phyloP scores from a whole-genome alignment of 2,797 vertebrate genomes.

The Acrocephalus scirpaceus region DNA sequence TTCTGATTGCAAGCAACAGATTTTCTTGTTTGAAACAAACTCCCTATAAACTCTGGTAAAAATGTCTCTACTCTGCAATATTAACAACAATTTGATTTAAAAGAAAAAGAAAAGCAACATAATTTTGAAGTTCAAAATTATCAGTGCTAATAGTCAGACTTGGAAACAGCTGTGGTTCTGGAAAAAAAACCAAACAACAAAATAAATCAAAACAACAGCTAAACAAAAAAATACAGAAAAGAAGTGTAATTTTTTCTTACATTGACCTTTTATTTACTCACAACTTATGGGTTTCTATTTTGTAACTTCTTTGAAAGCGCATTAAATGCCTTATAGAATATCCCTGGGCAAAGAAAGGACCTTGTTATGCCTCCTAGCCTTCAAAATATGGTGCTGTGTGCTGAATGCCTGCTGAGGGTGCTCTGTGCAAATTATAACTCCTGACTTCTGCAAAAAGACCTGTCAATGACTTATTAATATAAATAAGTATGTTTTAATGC shows the following conservation, averaged over 20 bases:
- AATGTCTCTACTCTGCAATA: background rate
- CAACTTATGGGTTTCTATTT: background rate
- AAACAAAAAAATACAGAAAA: too few species aligned
- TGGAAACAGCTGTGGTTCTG: background rate
- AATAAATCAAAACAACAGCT: background rate
- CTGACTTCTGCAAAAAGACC: background rate
- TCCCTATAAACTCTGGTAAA: background rate
- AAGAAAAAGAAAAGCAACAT: background rate
- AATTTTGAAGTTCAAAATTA: background rate
- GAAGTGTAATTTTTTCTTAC: background rate
- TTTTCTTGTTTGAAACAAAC: background rate
- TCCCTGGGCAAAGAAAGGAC: background rate
- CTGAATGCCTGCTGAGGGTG: background rate
- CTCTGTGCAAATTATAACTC: background rate
- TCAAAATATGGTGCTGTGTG: background rate
- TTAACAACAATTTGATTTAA: background rate
- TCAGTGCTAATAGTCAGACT: background rate
- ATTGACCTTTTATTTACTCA: background rate
- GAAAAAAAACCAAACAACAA: background rate
- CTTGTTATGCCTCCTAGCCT: background rate
- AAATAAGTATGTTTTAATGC: background rate
- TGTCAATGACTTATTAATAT: background rate
- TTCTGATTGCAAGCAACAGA: background rate
- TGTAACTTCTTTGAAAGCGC: background rate
- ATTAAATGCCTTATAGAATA: background rate